phyloP scores from a whole-genome alignment of 2,113 vertebrate species.

The Cyphomyrus discorhynchus region DNA sequence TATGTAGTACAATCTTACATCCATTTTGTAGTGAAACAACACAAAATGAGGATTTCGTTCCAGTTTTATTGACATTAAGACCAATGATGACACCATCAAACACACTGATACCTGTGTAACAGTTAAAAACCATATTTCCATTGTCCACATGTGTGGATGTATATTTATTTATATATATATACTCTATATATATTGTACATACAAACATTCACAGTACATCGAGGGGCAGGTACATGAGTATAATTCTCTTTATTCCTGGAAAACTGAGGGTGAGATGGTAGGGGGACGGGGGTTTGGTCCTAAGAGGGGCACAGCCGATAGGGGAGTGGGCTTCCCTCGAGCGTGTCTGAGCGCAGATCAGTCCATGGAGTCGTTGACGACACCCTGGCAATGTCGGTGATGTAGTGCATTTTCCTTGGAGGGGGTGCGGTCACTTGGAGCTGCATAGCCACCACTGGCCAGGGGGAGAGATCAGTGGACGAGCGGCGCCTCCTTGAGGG shows the following conservation, averaged over 20 bases:
- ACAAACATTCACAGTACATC: constrained; percentile 18
- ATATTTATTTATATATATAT: constrained; percentile 9
- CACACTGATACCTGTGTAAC: not conserved
- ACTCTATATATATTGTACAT: constrained; percentile 6
- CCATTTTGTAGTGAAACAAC: not conserved
- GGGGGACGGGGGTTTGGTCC: constrained; percentile 2
- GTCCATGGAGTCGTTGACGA: not conserved
- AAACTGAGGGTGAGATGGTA: not conserved
- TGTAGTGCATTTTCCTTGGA: not conserved
- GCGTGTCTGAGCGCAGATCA: not conserved
- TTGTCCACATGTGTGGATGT: not conserved
- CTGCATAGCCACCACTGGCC: constrained; percentile 14
- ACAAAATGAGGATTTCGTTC: not conserved
- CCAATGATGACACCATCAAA: not conserved
- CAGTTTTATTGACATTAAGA: constrained; percentile 10
- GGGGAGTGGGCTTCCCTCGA: not conserved
- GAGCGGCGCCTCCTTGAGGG: constrained; percentile 88
- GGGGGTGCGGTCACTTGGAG: not conserved
- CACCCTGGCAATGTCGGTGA: not conserved
- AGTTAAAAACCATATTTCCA: constrained; percentile 9
- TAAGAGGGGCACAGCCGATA: not conserved
- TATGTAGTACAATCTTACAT: not conserved
- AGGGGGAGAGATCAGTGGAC: constrained; percentile 69
- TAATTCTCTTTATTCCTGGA: not conserved
- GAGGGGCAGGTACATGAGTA: not conserved